Evolutionary conservation across 2,888 invertebrate species (phyloP).

Genomic region (Drosophila borealis): DNA sequence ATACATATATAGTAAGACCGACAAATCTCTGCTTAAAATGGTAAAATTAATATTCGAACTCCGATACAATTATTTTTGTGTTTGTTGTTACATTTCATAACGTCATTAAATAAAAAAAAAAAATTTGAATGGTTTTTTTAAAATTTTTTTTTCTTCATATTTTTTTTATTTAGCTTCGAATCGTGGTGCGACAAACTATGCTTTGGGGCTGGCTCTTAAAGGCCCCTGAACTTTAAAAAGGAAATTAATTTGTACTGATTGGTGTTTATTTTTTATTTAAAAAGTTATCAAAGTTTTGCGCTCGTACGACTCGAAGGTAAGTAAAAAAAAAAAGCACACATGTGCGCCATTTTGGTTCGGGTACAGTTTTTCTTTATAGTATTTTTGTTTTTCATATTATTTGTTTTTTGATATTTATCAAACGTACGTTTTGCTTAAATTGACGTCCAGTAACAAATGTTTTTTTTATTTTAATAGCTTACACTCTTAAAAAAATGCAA

Average conservation of each 20-base stretch:
- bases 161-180: constrained; percentile 51
- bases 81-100: constrained; percentile 42
- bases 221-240: constrained; percentile 66
- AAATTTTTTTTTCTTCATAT: constrained; percentile 4
- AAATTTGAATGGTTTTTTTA: constrained; percentile 25
- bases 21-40: constrained; percentile 67
- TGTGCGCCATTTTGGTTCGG: constrained; percentile 45
- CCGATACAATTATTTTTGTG: constrained; percentile 51
- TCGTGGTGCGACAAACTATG: constrained; percentile 33
- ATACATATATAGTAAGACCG: constrained; percentile 41
- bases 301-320: constrained; percentile 47
- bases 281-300: constrained; percentile 49
- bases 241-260: constrained; percentile 79
- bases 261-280: constrained; percentile 57
- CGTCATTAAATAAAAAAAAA: constrained; percentile 35
- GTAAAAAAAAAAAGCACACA: constrained; percentile 37
- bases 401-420: constrained; percentile 35
- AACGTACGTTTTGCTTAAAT: constrained; percentile 57
- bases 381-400: constrained; percentile 13
- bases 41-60: constrained; percentile 76
- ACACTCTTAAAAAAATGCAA: constrained; percentile 83
- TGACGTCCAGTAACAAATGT: constrained; percentile 72
- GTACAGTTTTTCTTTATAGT: constrained; percentile 14
- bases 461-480: constrained; percentile 51
- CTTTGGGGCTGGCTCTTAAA: constrained; percentile 31